Percentiles rank a stretch among this genome's conserved stretches.
These are phyloP conservation scores for Laodelphax striatellus DNA, from an alignment of 1,140 invertebrate species.

Conservation along the genomic window DNA sequence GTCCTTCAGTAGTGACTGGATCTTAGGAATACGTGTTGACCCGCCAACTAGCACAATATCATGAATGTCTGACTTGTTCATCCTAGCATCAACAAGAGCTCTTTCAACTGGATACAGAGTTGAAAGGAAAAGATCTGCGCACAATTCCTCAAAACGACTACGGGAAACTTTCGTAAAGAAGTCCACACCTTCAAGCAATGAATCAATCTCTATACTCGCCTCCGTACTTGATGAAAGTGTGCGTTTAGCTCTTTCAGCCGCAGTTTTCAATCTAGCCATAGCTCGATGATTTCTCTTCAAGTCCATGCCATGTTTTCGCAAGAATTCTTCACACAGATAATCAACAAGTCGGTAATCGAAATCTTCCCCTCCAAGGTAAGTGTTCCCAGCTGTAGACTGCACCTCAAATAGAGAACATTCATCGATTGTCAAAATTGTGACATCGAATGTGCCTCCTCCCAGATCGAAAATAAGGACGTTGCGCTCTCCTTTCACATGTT, in stretches of 20 bases:
- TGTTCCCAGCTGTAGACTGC: conserved; percentile 95
- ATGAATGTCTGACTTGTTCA: conserved; percentile 84
- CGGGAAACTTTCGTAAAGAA: conserved; percentile 93
- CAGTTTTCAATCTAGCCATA: conserved; percentile 79
- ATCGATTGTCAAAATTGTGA: conserved; percentile 75
- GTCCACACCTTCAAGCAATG: conserved; percentile 88
- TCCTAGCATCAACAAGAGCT: conserved; percentile 82
- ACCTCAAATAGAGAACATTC: conserved; percentile 89
- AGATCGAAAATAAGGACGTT: conserved; percentile 62
- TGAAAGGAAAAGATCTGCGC: conserved; percentile 80
- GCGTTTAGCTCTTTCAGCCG: conserved; percentile 92
- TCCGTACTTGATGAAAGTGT: conserved; percentile 90
- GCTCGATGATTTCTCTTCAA: conserved; percentile 81
- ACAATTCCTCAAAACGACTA: conserved; percentile 89
- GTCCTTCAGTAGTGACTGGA: conserved; percentile 88
- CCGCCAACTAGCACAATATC: conserved; percentile 96
- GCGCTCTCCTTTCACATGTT: conserved; percentile 58
- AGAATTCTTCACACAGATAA: conserved; percentile 94
- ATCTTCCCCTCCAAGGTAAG: conserved; percentile 96
- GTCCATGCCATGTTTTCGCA: conserved; percentile 95
- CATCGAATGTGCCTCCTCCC: too few species aligned
- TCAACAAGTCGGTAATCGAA: conserved; percentile 94
- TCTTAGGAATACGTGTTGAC: conserved; percentile 95
- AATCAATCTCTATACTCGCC: conserved; percentile 91
- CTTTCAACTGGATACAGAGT: conserved; percentile 95